phyloP scores from a whole-genome alignment of 1,140 invertebrate species.

The Euwallacea fornicatus region DNA sequence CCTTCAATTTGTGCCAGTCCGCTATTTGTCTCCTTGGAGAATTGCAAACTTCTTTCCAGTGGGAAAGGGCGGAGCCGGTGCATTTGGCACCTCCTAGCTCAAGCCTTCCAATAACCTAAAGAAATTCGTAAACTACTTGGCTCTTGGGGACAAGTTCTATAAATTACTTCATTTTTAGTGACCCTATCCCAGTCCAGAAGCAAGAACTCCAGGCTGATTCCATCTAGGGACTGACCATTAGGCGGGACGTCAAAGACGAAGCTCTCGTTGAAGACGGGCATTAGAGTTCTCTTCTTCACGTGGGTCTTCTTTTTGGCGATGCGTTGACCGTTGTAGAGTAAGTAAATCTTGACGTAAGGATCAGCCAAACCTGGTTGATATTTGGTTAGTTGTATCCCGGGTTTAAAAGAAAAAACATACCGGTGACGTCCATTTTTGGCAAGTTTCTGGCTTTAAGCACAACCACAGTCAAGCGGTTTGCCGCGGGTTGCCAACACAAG shows the following conservation, averaged over 20 bases:
- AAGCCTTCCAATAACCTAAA: constrained; percentile 88
- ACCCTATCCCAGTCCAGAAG: constrained; percentile 96
- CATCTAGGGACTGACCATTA: constrained; percentile 76
- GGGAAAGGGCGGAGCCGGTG: constrained; percentile 79
- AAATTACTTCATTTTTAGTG: constrained; percentile 90
- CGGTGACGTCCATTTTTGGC: constrained; percentile 94
- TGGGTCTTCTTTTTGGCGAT: constrained; percentile 99
- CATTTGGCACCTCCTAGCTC: constrained; percentile 83
- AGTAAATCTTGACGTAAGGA: constrained; percentile 95
- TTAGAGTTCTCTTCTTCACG: constrained; percentile 95
- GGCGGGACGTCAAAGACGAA: constrained; percentile 84
- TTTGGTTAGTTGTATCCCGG: neutral
- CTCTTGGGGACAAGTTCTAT: constrained; percentile 6
- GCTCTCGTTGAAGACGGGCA: constrained; percentile 98
- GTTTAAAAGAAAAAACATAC: constrained; percentile 48
- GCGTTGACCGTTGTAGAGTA: constrained; percentile 89
- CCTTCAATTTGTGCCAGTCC: constrained; percentile 96
- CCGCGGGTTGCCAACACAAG: constrained; percentile 91
- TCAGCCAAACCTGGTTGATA: constrained; percentile 69
- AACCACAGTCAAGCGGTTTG: constrained; percentile 85
- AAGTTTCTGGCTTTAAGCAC: constrained; percentile 91
- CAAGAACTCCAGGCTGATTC: constrained; percentile 89
- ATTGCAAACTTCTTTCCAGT: constrained; percentile 96
- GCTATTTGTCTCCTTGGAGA: constrained; percentile 96
- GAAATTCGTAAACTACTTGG: neutral